Evolutionary conservation across 2,888 invertebrate species (phyloP).

Genomic region (Nomada fucata): DNA sequence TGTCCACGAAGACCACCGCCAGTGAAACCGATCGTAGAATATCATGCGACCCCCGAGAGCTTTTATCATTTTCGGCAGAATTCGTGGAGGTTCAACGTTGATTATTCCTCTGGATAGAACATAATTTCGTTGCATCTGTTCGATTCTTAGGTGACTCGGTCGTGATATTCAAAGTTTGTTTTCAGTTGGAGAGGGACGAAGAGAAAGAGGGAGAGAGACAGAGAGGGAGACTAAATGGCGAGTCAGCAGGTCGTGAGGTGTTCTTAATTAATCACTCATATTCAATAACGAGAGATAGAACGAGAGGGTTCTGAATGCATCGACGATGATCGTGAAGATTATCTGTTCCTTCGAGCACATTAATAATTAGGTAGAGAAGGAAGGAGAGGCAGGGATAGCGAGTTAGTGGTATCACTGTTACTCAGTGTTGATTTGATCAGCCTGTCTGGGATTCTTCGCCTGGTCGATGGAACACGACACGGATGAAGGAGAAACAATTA

Average conservation of each 20-base stretch:
- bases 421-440: slow-evolving; percentile 75
- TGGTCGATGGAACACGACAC: slow-evolving; percentile 50
- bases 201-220: slow-evolving; percentile 21
- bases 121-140: neutral
- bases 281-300: slow-evolving; percentile 75
- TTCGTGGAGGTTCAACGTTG: neutral
- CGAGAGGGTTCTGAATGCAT: slow-evolving; percentile 66
- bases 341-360: slow-evolving; percentile 73
- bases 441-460: slow-evolving; percentile 65
- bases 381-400: slow-evolving; percentile 40
- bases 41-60: neutral
- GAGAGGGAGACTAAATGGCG: slow-evolving; percentile 56
- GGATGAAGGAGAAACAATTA: slow-evolving; percentile 64
- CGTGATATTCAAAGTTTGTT: slow-evolving; percentile 65
- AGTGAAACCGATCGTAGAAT: neutral
- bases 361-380: slow-evolving; percentile 73
- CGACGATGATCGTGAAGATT: slow-evolving; percentile 77
- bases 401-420: slow-evolving; percentile 71
- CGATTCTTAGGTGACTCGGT: neutral
- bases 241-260: slow-evolving; percentile 71
- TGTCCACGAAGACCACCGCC: neutral
- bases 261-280: slow-evolving; percentile 78
- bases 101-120: neutral
- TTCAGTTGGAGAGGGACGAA: slow-evolving; percentile 46
- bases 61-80: neutral